These are phyloP conservation scores for Stenoptilia bipunctidactyla DNA, from an alignment of 2,888 invertebrate species.

Conservation along the genomic window DNA sequence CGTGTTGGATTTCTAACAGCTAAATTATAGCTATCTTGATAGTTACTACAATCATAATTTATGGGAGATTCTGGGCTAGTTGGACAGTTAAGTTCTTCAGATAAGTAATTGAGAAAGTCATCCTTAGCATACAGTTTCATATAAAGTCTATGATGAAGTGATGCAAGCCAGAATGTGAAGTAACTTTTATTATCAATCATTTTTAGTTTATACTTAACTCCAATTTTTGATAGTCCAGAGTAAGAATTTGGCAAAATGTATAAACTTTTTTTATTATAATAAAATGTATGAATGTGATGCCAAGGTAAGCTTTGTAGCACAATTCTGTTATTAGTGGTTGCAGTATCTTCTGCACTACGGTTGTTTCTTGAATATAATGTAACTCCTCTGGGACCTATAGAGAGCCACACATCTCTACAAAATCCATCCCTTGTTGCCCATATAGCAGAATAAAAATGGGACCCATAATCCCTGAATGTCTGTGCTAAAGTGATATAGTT, in stretches of 20 bases:
- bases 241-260: constrained; percentile 72
- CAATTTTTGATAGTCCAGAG: constrained; percentile 68
- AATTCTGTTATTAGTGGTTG: constrained; percentile 44
- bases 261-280: constrained; percentile 80
- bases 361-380: constrained; percentile 71
- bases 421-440: constrained; percentile 75
- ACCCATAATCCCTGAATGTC: constrained; percentile 78
- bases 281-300: constrained; percentile 82
- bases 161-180: constrained; percentile 81
- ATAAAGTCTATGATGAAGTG: constrained; percentile 84
- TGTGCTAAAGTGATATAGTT: constrained; percentile 79
- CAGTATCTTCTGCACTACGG: constrained; percentile 34
- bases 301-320: constrained; percentile 69
- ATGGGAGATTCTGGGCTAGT: constrained; percentile 39
- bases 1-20: constrained; percentile 57
- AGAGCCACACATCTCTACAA: constrained; percentile 73
- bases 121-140: constrained; percentile 79
- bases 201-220: constrained; percentile 78
- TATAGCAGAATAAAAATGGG: constrained; percentile 81
- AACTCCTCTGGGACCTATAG: constrained; percentile 75
- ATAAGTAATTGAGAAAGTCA: constrained; percentile 75
- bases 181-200: constrained; percentile 83
- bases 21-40: constrained; percentile 63
- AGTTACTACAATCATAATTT: constrained; percentile 52
- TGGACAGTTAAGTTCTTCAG: constrained; percentile 72